Conservation (phyloP, 2,113 vertebrate genomes). For the Cyprinodon variegatus region DNA sequence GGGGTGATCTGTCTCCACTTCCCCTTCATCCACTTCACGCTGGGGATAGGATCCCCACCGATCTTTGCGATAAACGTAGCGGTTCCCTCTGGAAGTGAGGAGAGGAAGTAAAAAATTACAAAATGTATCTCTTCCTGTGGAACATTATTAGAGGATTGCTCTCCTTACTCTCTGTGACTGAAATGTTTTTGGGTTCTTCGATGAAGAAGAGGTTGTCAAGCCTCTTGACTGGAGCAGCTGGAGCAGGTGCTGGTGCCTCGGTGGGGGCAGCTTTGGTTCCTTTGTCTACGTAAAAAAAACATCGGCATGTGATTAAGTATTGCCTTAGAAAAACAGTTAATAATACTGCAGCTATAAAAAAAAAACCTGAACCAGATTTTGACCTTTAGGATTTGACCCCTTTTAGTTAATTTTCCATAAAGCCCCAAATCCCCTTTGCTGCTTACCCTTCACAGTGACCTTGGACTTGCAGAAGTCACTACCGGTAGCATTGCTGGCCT, state of each 20-base stretch:
- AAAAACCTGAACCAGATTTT: neutral
- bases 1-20: slow-evolving; percentile 96
- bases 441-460: slow-evolving; percentile 90
- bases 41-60: slow-evolving; percentile 94
- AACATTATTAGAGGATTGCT: neutral
- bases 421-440: too few relatives aligned
- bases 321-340: neutral
- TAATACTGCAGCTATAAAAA: too few relatives aligned
- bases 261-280: slow-evolving; percentile 28
- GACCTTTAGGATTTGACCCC: too few relatives aligned
- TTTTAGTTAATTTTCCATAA: neutral
- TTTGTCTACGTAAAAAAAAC: slow-evolving; percentile 85
- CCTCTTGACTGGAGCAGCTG: slow-evolving; percentile 78
- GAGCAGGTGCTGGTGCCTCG: slow-evolving; percentile 30
- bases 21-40: slow-evolving; percentile 97
- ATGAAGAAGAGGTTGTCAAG: slow-evolving; percentile 94
- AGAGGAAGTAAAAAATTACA: neutral
- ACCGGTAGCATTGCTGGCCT: slow-evolving; percentile 89
- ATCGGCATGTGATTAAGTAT: neutral
- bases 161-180: slow-evolving; percentile 89
- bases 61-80: slow-evolving; percentile 95
- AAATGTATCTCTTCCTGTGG: neutral
- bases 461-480: slow-evolving; percentile 89
- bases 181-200: slow-evolving; percentile 87
- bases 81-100: slow-evolving; percentile 82